Evolutionary conservation across 2,888 invertebrate genomes (phyloP), one percentile per base, ranked within the genome.

Genomic region (Bimastos eiseni): DNA sequence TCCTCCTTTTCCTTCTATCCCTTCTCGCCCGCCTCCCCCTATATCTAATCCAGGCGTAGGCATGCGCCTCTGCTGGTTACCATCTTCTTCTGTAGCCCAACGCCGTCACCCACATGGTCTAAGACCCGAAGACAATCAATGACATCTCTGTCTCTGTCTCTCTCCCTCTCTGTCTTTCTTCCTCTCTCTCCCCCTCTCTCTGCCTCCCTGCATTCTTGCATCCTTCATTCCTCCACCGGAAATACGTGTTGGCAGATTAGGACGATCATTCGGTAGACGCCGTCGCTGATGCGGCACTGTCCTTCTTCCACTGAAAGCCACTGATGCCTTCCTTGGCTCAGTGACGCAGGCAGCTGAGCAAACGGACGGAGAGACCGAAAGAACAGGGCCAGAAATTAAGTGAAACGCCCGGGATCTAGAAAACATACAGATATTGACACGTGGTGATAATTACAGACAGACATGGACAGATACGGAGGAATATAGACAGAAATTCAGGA

Each of bases 101-200:
- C 70, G n/a, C 70, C 70, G n/a, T 70, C n/a, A 70, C 70, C 70
- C 70, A 70, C 30, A 2, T 70, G 70, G 30, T n/a, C 70, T n/a
- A n/a, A n/a, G 70, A n/a, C 70, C 13, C 70, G n/a, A n/a, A n/a
- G 70, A n/a, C 70, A 70, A 70, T 70, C 70, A 13, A 70, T 70
- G 70, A 70, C n/a, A 6, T 70, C 86, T 49, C 37, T 21, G n/a
- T 88, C n/a, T 90, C 90, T 83, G 24, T 70, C 55, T 83, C 5
- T 90, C 36, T 90, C 2, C 41, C 88, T 88, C 24, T 55, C n/a
- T 89, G 36, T n/a, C n/a, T 88, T 6, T 89, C 49, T 44, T 34
- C 15, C 21, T 49, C 49, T 24, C 3, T 24, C 49, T 49, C 21
- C 15, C 38, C n/a, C 89, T 90, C 36, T 36, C 83, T 83, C 70